Conservation (phyloP, 2,888 invertebrate species). For the Clostera curtula region DNA sequence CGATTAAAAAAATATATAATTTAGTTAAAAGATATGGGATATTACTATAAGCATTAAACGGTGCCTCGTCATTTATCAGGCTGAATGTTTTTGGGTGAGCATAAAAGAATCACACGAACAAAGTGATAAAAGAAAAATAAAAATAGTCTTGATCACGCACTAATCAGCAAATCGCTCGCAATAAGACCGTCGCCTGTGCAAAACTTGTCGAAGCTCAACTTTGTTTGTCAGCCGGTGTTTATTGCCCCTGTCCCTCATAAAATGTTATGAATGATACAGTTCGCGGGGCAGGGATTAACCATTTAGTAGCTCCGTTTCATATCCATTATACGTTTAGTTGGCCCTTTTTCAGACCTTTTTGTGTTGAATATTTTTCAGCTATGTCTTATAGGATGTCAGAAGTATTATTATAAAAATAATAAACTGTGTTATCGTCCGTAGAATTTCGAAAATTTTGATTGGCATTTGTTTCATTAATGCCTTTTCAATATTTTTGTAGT, state of each 20-base stretch:
- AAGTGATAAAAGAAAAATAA: too few species aligned
- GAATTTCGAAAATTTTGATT: too few species aligned
- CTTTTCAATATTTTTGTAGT: too few species aligned
- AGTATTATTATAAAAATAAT: conserved; percentile 12
- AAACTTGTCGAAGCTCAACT: conserved; percentile 39
- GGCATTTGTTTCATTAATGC: too few species aligned
- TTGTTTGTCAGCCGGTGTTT: conserved; percentile 46
- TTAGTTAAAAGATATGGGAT: too few species aligned
- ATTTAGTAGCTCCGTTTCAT: conserved; percentile 40
- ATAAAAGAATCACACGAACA: too few species aligned
- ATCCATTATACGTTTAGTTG: conserved; percentile 34
- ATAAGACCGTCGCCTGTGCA: conserved; percentile 12
- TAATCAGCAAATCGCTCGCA: conserved; percentile 11
- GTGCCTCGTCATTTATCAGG: too few species aligned
- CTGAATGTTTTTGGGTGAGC: too few species aligned
- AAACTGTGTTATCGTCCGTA: background rate
- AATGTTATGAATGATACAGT: conserved; percentile 57
- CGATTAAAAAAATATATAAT: too few species aligned
- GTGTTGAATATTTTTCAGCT: conserved; percentile 23
- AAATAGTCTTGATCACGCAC: background rate
- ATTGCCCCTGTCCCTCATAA: conserved; percentile 47
- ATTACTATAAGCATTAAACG: too few species aligned
- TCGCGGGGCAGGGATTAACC: conserved; percentile 42
- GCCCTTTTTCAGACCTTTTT: conserved; percentile 26
- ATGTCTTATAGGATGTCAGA: conserved; percentile 15